Conservation (phyloP, 2,113 vertebrate genomes). For the Canis aureus region DNA sequence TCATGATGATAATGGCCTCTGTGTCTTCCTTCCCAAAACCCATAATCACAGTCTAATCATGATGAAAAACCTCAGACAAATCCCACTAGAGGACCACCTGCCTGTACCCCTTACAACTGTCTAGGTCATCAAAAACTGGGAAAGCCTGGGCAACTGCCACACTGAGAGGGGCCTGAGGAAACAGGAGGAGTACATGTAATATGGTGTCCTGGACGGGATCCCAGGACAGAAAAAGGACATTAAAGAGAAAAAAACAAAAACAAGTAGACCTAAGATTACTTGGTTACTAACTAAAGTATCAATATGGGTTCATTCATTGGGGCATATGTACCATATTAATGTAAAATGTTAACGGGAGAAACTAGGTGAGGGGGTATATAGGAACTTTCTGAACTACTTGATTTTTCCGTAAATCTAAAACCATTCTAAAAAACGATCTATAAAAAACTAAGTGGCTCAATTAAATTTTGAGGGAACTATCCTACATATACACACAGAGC, state of each 20-base stretch:
- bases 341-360: not conserved
- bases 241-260: not conserved
- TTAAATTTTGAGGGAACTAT: not conserved
- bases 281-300: not conserved
- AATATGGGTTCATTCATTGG: too few relatives aligned
- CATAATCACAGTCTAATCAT: too few relatives aligned
- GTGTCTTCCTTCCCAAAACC: not conserved
- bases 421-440: not conserved
- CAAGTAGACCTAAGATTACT: not conserved
- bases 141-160: not conserved
- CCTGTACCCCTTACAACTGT: not conserved
- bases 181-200: rapidly evolving
- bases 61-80: not conserved
- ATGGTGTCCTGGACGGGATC: not conserved
- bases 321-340: not conserved
- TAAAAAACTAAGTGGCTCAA: too few relatives aligned
- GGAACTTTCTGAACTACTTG: not conserved
- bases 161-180: not conserved
- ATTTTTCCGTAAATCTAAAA: not conserved
- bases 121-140: not conserved
- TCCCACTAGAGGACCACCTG: not conserved
- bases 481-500: not conserved
- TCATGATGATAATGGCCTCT: not conserved
- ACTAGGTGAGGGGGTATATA: not conserved
- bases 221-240: not conserved